Conservation (phyloP, 1,140 invertebrate genomes). For the Acromyrmex heyeri region DNA sequence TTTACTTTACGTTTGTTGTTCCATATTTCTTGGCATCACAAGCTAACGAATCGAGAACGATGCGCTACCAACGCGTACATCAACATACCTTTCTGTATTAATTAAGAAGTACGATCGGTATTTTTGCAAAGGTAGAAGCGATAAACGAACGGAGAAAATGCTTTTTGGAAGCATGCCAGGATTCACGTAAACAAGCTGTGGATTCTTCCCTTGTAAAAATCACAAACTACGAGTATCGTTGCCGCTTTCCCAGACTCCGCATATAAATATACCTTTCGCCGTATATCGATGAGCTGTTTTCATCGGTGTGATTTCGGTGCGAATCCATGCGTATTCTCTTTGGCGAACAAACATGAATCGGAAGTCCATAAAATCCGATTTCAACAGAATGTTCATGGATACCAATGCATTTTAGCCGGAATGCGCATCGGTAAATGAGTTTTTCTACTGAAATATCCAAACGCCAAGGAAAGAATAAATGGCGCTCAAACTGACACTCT, state of each 20-base stretch:
- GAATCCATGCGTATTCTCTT: not conserved
- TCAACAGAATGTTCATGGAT: conserved; percentile 3
- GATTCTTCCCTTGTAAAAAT: conserved; percentile 25
- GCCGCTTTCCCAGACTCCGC: not conserved
- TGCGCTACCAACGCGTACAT: not conserved
- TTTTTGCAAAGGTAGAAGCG: not conserved
- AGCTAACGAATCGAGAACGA: conserved; percentile 8
- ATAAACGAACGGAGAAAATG: conserved; percentile 8
- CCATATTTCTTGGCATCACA: not conserved
- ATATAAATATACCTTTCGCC: conserved; percentile 25
- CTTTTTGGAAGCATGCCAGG: conserved; percentile 31
- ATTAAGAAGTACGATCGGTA: conserved; percentile 40
- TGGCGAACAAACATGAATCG: conserved; percentile 47
- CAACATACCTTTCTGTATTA: not conserved
- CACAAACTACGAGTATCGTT: not conserved
- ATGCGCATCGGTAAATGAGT: conserved; percentile 67
- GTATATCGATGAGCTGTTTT: conserved; percentile 37
- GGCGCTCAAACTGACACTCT: conserved; percentile 62
- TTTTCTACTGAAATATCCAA: conserved; percentile 48
- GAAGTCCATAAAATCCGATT: conserved; percentile 58
- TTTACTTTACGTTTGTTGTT: not conserved
- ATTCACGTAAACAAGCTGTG: conserved; percentile 46
- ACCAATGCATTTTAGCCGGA: conserved; percentile 17
- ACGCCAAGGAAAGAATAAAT: conserved; percentile 44
- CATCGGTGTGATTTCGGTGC: conserved; percentile 1